Base-by-base conservation (phyloP, 2,797 vertebrate genomes). In the Erpetoichthys calabaricus region DNA sequence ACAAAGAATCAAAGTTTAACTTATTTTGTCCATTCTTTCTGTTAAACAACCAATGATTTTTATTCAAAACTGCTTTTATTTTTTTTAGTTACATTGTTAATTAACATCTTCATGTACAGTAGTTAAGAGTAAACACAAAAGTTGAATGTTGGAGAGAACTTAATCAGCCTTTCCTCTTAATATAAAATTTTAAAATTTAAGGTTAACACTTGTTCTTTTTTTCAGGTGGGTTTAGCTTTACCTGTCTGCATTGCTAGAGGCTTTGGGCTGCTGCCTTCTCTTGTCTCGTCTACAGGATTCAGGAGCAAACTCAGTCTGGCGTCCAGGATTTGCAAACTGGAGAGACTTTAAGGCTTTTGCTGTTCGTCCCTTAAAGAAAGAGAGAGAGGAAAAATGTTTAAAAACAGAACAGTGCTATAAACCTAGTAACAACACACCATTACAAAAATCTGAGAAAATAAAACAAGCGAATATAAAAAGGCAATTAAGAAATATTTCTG, bases 201-300 rank as follows among this genome's bases (percentile, higher is more conserved):
- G 25, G 25, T 25, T 25, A 25, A 25, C 25, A 25, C 1, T 25
- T 25, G 25, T 25, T 25, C 25, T 25, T 25, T 25, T 25, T 25
- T 25, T 25, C 25, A 25, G 25, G 25, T 25, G 25, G 25, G 25
- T 25, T 25, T 25, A 25, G 44, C 43, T 73, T 67, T 79, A 97
- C 93, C 93, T 90, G 75, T 97, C 95, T 57, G 75, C 80, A 67
- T 62, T 67, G 70, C 45, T 49, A n/a, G 10, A 45, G 76, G 73
- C n/a, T 86, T 94, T 73, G 61, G 69, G 82, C 62, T 89, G 82
- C 44, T 68, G 84, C 9, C 87, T 79, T 47, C 85, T 82, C 68
- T 82, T 89, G 64, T 86, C 84, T 62, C 87, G 84, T 65, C 81
- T 85, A 51, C 86, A 83, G 50, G 86, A 86, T 73, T 96, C 90